A percentile compares a stretch with the other conserved stretches of the same genome.
phyloP scores from a whole-genome alignment of 2,113 vertebrate genomes.

The Erinaceus europaeus region DNA sequence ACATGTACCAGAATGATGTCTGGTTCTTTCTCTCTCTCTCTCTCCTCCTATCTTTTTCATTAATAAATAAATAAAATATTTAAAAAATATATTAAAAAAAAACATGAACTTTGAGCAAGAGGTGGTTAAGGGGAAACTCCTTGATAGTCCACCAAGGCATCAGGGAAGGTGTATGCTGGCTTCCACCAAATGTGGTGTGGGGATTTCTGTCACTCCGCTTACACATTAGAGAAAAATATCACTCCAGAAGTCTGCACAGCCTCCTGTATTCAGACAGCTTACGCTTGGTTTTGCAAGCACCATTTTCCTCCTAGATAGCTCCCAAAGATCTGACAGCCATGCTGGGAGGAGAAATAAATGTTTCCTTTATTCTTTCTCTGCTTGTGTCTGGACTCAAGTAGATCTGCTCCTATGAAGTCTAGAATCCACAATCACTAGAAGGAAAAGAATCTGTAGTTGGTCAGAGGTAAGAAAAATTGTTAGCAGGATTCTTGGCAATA shows the following conservation, averaged over 20 bases:
- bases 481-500: background rate
- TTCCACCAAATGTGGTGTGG: background rate
- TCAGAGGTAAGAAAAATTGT: background rate
- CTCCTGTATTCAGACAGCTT: background rate
- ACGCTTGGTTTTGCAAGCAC: background rate
- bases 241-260: background rate
- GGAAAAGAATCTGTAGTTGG: background rate
- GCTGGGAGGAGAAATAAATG: slow-evolving; percentile 1
- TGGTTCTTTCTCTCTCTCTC: too few species aligned
- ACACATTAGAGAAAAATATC: background rate
- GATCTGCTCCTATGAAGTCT: background rate
- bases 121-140: background rate
- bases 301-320: background rate
- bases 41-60: too few species aligned
- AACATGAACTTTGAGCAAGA: background rate
- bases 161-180: background rate
- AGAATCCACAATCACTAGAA: background rate
- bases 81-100: too few species aligned
- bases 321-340: background rate
- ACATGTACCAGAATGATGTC: too few species aligned
- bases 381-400: background rate
- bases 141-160: background rate
- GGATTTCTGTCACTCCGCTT: background rate
- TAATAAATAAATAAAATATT: too few species aligned
- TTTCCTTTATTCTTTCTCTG: slow-evolving; percentile 5